These are phyloP conservation scores for Protobothrops mucrosquamatus DNA, from an alignment of 2,113 vertebrate species.

Conservation along the genomic window DNA sequence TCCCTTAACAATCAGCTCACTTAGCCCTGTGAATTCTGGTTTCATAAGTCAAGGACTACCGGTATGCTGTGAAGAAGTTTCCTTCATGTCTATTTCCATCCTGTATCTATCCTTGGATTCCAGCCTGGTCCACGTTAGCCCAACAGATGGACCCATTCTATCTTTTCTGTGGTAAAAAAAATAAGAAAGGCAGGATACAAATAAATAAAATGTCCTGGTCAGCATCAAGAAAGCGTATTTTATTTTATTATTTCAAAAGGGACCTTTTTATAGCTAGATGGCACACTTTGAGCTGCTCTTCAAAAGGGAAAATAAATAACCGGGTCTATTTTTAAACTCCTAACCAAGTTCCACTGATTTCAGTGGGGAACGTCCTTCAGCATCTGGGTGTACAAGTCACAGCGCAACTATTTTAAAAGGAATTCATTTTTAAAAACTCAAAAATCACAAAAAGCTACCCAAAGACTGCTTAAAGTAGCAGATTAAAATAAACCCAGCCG, in stretches of 20 bases:
- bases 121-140: not conserved
- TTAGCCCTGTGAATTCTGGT: too few species aligned
- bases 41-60: too few species aligned
- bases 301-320: not conserved
- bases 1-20: too few species aligned
- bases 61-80: not conserved
- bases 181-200: not conserved
- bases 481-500: not conserved
- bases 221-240: not conserved
- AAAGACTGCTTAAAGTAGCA: not conserved
- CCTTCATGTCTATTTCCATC: not conserved
- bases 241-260: not conserved
- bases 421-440: not conserved
- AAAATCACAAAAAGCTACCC: not conserved
- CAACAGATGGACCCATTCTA: not conserved
- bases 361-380: too few species aligned
- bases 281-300: not conserved
- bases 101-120: too few species aligned
- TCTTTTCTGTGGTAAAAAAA: not conserved
- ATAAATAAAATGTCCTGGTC: not conserved
- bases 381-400: not conserved
- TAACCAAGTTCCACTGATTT: not conserved
- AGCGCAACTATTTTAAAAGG: not conserved
- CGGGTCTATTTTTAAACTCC: not conserved
- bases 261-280: not conserved